These are phyloP conservation scores for Caenorhabditis doughertyi DNA, from an alignment of 2,888 invertebrate genomes.

Conservation along the genomic window DNA sequence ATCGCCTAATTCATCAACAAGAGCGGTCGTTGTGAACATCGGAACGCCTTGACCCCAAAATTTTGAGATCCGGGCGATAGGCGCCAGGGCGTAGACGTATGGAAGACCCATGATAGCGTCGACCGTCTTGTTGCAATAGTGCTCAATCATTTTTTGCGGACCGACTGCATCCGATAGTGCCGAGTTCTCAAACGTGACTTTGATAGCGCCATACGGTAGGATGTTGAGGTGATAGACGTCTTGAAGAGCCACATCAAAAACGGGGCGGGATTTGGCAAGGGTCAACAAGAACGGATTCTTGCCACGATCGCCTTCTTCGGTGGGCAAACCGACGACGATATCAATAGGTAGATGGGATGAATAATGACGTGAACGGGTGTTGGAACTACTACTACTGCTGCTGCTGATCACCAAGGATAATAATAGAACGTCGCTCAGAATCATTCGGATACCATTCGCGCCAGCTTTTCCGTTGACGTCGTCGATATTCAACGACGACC, in stretches of 20 bases:
- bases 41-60: slow-evolving; percentile 87
- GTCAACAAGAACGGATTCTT: slow-evolving; percentile 79
- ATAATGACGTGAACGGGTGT: neutral
- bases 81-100: slow-evolving; percentile 92
- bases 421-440: slow-evolving; percentile 60
- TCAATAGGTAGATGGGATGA: slow-evolving; percentile 72
- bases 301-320: slow-evolving; percentile 70
- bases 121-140: slow-evolving; percentile 83
- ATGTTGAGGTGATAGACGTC: slow-evolving; percentile 74
- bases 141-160: slow-evolving; percentile 80
- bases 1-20: slow-evolving; percentile 89
- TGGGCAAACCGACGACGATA: slow-evolving; percentile 80
- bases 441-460: slow-evolving; percentile 60
- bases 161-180: slow-evolving; percentile 78
- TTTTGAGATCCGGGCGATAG: slow-evolving; percentile 86
- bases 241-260: slow-evolving; percentile 81
- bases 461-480: neutral
- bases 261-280: slow-evolving; percentile 77
- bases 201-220: slow-evolving; percentile 66
- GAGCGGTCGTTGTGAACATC: slow-evolving; percentile 90
- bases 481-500: neutral
- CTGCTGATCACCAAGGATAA: slow-evolving; percentile 48
- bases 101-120: slow-evolving; percentile 92
- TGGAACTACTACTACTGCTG: slow-evolving; percentile 26
- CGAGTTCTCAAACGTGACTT: slow-evolving; percentile 78